Percentiles rank a stretch among this genome's conserved stretches.
Conservation (phyloP, 2,888 invertebrate genomes). For the Actias luna region DNA sequence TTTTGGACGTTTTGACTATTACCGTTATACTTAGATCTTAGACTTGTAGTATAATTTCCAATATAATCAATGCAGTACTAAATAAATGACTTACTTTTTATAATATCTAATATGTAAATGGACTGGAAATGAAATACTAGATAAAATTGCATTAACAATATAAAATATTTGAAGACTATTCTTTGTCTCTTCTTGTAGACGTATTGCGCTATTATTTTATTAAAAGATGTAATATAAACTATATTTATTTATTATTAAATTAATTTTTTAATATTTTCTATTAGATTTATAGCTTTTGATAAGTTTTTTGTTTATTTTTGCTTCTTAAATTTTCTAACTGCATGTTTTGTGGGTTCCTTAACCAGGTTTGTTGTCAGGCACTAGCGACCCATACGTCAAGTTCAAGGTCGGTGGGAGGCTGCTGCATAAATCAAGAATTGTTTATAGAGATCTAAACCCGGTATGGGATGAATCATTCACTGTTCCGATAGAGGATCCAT, state of each 20-base stretch:
- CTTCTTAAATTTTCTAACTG: constrained; percentile 68
- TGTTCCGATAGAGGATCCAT: constrained; percentile 95
- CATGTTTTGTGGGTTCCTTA: constrained; percentile 68
- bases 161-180: too few relatives aligned
- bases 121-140: too few relatives aligned
- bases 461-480: constrained; percentile 99
- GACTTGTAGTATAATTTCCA: too few relatives aligned
- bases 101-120: too few relatives aligned
- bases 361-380: constrained; percentile 86
- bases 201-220: too few relatives aligned
- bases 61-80: too few relatives aligned
- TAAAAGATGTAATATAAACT: too few relatives aligned
- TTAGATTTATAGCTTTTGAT: constrained; percentile 19
- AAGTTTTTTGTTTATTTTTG: constrained; percentile 48
- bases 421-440: constrained; percentile 96
- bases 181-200: too few relatives aligned
- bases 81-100: too few relatives aligned
- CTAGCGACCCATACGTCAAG: constrained; percentile 98
- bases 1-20: too few relatives aligned
- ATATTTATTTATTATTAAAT: not conserved
- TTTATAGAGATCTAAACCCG: constrained; percentile 97
- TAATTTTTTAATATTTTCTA: not conserved
- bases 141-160: too few relatives aligned
- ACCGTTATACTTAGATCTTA: too few relatives aligned
- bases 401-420: constrained; percentile 94